Percentiles rank a stretch among this genome's conserved stretches.
Evolutionary conservation across 2,113 vertebrate genomes (phyloP).

Genomic region (Esox niger): DNA sequence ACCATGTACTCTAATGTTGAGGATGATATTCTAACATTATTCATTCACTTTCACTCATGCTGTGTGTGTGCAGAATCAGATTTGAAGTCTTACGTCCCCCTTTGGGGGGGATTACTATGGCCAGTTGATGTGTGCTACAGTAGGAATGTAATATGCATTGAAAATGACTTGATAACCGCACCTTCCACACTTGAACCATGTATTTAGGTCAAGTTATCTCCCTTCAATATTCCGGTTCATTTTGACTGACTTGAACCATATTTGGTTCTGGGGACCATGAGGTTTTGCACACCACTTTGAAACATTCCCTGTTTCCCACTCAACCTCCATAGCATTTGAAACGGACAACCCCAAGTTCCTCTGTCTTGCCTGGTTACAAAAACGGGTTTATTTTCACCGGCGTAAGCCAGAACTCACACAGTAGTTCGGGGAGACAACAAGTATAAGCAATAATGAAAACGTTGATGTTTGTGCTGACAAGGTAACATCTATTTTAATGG

Average conservation of each 20-base stretch:
- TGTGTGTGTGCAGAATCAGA: constrained; percentile 45
- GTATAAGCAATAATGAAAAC: constrained; percentile 62
- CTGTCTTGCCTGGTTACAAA: neutral
- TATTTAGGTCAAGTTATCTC: constrained; percentile 58
- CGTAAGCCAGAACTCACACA: neutral
- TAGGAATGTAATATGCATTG: constrained; percentile 59
- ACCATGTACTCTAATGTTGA: constrained; percentile 66
- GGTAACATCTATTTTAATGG: constrained; percentile 31
- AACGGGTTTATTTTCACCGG: neutral
- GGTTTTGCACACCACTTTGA: constrained; percentile 39
- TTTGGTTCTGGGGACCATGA: constrained; percentile 62
- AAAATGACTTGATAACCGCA: constrained; percentile 58
- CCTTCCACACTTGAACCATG: constrained; percentile 50
- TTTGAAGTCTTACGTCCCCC: constrained; percentile 52
- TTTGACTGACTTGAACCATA: constrained; percentile 5
- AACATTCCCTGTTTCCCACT: constrained; percentile 59
- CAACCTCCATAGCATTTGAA: neutral
- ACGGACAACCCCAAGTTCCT: neutral
- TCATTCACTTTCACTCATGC: constrained; percentile 47
- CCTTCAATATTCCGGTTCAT: constrained; percentile 34
- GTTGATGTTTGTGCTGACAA: constrained; percentile 19
- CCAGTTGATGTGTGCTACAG: constrained; percentile 45
- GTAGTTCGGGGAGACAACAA: constrained; percentile 1
- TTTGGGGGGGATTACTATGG: constrained; percentile 37
- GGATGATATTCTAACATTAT: constrained; percentile 66